A percentile compares a stretch with the other conserved stretches of the same genome.
Conservation (phyloP, 2,797 vertebrate species). For the Ibycter americanus region DNA sequence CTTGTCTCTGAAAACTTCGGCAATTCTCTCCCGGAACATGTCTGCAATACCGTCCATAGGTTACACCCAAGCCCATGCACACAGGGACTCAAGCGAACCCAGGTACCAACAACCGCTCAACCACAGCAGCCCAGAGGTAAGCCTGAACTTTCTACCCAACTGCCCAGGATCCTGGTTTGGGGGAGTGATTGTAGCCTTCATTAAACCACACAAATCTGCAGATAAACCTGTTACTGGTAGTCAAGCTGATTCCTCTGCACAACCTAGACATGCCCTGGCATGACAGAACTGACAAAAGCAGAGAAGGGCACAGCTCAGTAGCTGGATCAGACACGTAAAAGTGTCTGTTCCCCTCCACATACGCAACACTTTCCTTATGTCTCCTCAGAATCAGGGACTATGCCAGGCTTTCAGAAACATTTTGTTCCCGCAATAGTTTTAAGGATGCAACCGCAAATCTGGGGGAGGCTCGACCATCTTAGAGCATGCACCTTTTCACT, state of each 20-base stretch:
- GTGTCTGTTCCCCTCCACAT: neutral
- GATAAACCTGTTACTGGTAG: neutral
- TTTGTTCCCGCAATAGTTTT: neutral
- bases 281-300: neutral
- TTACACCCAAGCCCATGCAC: neutral
- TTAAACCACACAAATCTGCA: neutral
- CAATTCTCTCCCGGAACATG: neutral
- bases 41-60: neutral
- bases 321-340: neutral
- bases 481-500: neutral
- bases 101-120: neutral
- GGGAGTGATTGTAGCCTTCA: neutral
- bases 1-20: neutral
- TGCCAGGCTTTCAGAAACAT: neutral
- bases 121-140: neutral
- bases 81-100: neutral
- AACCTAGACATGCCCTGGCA: neutral
- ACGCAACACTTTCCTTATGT: neutral
- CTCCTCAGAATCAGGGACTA: neutral
- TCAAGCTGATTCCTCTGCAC: neutral
- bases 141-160: neutral
- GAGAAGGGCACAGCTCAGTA: neutral
- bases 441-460: neutral
- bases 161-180: rapidly evolving
- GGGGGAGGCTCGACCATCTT: neutral